These are phyloP conservation scores for Ceyx cyanopectus DNA, from an alignment of 2,113 vertebrate species.

Conservation along the genomic window DNA sequence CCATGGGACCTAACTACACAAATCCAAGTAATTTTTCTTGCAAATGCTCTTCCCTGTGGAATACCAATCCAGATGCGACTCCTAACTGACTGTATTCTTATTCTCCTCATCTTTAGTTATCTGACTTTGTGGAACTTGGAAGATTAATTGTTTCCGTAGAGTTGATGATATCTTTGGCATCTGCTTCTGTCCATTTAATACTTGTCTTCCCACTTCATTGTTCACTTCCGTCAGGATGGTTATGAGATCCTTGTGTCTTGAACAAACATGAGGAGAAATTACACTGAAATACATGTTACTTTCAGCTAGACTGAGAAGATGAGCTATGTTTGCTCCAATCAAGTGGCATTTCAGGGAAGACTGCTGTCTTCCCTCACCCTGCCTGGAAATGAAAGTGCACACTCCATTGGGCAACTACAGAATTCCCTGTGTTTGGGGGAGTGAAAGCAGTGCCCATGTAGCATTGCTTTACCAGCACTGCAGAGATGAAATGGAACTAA, in stretches of 20 bases:
- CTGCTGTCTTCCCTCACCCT: not conserved
- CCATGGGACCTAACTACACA: not conserved
- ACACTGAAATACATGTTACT: not conserved
- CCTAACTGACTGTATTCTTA: not conserved
- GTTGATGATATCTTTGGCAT: conserved; percentile 63
- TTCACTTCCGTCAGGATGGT: conserved; percentile 65
- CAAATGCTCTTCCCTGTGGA: not conserved
- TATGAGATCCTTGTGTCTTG: not conserved
- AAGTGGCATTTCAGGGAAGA: not conserved
- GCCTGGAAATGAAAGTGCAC: not conserved
- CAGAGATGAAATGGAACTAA: not conserved
- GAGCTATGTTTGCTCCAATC: not conserved
- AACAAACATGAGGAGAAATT: not conserved
- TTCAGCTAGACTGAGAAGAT: not conserved
- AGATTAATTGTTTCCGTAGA: conserved; percentile 35
- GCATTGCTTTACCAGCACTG: not conserved
- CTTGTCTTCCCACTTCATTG: not conserved
- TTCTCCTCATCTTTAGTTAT: not conserved
- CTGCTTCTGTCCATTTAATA: conserved; percentile 1
- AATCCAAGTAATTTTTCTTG: not conserved
- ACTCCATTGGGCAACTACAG: not conserved
- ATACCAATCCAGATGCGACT: not conserved
- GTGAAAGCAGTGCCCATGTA: not conserved
- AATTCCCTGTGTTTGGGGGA: not conserved
- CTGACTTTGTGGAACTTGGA: not conserved